A percentile compares a stretch with the other conserved stretches of the same genome.
These are phyloP conservation scores for Odontesthes bonariensis DNA, from an alignment of 2,113 vertebrate species.

Conservation along the genomic window DNA sequence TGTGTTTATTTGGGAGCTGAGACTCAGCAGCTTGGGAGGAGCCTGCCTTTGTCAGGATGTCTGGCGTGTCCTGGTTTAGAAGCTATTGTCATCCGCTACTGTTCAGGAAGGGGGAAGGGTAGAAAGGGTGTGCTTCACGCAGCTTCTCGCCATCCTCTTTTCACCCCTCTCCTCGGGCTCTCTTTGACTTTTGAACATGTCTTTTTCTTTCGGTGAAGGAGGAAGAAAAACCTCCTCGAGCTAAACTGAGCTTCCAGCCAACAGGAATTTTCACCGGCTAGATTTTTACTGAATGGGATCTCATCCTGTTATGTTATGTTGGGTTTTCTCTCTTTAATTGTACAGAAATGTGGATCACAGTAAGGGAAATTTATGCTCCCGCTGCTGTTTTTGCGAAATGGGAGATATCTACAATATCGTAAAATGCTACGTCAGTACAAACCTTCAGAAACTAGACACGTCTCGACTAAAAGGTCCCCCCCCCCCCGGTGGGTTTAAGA, in stretches of 20 bases:
- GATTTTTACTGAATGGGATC: conserved; percentile 50
- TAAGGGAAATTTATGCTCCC: not conserved
- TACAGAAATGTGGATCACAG: conserved; percentile 13
- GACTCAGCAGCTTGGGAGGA: conserved; percentile 77
- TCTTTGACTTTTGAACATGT: conserved; percentile 52
- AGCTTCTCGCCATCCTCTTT: conserved; percentile 57
- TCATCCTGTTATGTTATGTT: conserved; percentile 37
- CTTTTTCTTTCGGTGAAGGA: conserved; percentile 1
- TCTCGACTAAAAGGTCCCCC: not conserved
- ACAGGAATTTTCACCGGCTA: conserved; percentile 29
- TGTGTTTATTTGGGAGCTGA: conserved; percentile 73
- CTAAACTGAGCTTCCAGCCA: conserved; percentile 17
- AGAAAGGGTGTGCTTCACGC: conserved; percentile 62
- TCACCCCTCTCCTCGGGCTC: conserved; percentile 35
- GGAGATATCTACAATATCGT: too few relatives aligned
- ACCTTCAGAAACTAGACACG: not conserved
- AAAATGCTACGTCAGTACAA: too few relatives aligned
- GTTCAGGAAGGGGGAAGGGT: conserved; percentile 76
- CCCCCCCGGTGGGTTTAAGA: not conserved
- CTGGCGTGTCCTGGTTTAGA: conserved; percentile 80
- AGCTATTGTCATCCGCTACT: conserved; percentile 82
- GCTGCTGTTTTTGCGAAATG: not conserved
- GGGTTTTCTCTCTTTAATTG: conserved; percentile 47
- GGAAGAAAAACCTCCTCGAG: conserved; percentile 21
- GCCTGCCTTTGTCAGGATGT: conserved; percentile 82